Evolutionary conservation across 2,113 vertebrate species (phyloP), one percentile per base, ranked within the genome.

Genomic region (Struthidea cinerea): DNA sequence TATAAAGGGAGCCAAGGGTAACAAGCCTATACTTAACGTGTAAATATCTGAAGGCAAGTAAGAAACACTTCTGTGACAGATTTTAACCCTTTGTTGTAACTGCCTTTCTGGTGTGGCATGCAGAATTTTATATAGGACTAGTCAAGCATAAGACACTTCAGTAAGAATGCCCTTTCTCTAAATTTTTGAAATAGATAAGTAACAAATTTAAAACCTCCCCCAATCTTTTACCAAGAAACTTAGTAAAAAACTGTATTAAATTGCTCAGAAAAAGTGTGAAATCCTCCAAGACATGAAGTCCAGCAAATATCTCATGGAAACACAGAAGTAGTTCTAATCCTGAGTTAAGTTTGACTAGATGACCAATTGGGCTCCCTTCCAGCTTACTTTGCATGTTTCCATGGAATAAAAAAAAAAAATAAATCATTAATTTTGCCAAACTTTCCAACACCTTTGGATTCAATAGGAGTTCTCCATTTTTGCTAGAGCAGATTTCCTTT

Each of bases 1-100:
- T 96, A 44, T 78, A 75, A 87, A 78, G 44, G 39, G 56, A 93
- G 49, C 39, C 90, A 95, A 93, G 42, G 39, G 77, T 70, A 94
- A 89, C 39, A 87, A 75, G 70, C 17, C 86, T 64, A 64, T 52
- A 63, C 87, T 80, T 88, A 71, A 83, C 24, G 42, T 81, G 35
- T 37, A 75, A 84, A 74, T 75, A 82, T 70, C 74, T 87, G 74
- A 87, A 55, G 46, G 22, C 32, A 81, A 84, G 50, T 61, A 64
- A 78, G 57, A 49, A 93, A 68, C 33, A 52, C 30, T n/a, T 89
- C 39, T 8, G 1, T 41, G 32, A 49, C 26, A 85, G n/a, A 64
- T 42, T 91, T 92, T 93, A 78, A 86, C 80, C 37, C 13, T 60
- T 87, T 84, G 17, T 56, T 84, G 52, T 47, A 60, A 30, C 8